Evolutionary conservation across 1,140 invertebrate genomes (phyloP), one percentile per base, ranked within the genome.

Genomic region (Platyscapa corneri): DNA sequence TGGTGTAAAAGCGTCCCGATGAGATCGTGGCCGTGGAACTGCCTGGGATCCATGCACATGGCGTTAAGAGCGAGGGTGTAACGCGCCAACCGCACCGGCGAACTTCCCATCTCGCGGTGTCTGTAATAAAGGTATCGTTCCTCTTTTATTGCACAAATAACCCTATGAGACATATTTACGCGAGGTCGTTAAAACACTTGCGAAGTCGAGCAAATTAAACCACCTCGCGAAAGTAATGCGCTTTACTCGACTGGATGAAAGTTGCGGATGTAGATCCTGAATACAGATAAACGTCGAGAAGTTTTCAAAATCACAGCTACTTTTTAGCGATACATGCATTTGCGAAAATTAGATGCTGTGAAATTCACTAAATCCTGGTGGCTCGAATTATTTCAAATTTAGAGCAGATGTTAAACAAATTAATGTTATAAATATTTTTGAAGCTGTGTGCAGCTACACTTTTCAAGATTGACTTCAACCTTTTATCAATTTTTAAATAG

Each of bases 21-120:
- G 88, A 97, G 92, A 90, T 98, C 97, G 87, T 97, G 96, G 2
- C 96, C 96, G 90, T 97, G 95, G 91, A 97, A 97, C 86, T 96
- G 95, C 87, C 96, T 94, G 0, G 97, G 97, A 90, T 97, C 97
- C 90, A 96, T 95, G 92, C 97, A 98, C 42, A 97, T 94, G 3
- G 96, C 95, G 32, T 95, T 96, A 60, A 97, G 90, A 0, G 97
- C 96, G 12, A 97, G 93, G 0, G 96, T 95, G 90, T 97, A 97
- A 23, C 95, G 94, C 0, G 97, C 96, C 34, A 97, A 91, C 87
- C 95, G 95, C 7, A 96, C 95, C 16, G 96, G 94, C 14, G 96
- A 96, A n/a, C 97, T 94, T 0, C 95, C 95, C 23, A 96, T 94
- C 89, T 96, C 96, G 86, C 95, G 94, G 87, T 96, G 96, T 90